A percentile compares a stretch with the other conserved stretches of the same genome.
phyloP scores from a whole-genome alignment of 2,113 vertebrate species.

The Ctenomys sociabilis region DNA sequence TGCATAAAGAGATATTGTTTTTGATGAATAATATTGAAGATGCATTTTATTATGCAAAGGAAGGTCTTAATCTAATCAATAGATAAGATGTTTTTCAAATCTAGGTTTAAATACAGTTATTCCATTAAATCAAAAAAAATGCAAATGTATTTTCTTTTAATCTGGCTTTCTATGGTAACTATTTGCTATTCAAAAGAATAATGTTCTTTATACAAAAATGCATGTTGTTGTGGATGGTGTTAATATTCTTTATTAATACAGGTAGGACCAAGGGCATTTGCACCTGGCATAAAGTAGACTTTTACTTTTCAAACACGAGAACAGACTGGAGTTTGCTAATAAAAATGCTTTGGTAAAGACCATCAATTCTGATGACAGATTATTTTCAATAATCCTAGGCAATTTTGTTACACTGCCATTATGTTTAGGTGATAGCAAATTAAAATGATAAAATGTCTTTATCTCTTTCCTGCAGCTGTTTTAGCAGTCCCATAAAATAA shows the following conservation, averaged over 20 bases:
- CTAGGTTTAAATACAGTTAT: background rate
- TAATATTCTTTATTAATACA: conserved; percentile 55
- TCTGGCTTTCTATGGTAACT: conserved; percentile 34
- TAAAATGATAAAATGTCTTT: conserved; percentile 78
- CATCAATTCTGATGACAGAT: conserved; percentile 70
- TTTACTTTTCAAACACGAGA: conserved; percentile 66
- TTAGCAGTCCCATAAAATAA: conserved; percentile 73
- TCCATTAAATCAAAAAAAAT: conserved; percentile 3
- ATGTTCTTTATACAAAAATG: conserved; percentile 50
- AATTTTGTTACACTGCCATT: conserved; percentile 63
- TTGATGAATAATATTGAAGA: conserved; percentile 21
- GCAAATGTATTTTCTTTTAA: background rate
- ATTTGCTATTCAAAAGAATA: conserved; percentile 28
- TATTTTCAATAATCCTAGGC: conserved; percentile 75
- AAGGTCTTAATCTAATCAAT: background rate
- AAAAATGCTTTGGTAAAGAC: conserved; percentile 33
- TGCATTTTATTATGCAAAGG: background rate
- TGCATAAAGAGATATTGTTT: background rate
- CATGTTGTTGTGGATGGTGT: conserved; percentile 4
- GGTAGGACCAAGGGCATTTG: conserved; percentile 59
- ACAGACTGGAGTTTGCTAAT: conserved; percentile 62
- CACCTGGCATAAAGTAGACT: conserved; percentile 39
- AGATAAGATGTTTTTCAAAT: conserved; percentile 41
- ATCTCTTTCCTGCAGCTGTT: conserved; percentile 77
- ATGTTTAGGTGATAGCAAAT: conserved; percentile 71